These are phyloP conservation scores for Brachirus orientalis DNA, from an alignment of 2,113 vertebrate genomes.

Conservation along the genomic window DNA sequence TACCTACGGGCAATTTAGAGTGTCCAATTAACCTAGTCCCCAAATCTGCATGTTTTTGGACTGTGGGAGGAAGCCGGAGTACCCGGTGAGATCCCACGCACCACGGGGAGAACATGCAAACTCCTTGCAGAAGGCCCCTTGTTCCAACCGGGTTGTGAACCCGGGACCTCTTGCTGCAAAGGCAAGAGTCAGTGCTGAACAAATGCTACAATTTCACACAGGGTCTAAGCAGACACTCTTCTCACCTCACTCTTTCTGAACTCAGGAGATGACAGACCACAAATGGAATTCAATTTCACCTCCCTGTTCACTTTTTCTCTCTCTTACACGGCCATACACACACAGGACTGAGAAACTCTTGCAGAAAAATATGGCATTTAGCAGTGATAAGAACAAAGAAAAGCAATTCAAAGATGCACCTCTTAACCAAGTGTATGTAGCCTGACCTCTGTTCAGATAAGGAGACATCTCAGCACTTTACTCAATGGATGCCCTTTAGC, in stretches of 20 bases:
- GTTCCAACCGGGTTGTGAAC: too few species aligned
- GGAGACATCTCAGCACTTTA: conserved; percentile 49
- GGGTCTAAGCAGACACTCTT: conserved; percentile 12
- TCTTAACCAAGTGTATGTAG: conserved; percentile 25
- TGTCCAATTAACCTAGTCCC: too few species aligned
- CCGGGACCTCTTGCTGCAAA: too few species aligned
- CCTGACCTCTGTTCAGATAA: conserved; percentile 45
- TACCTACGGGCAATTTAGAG: too few species aligned
- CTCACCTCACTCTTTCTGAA: conserved; percentile 34
- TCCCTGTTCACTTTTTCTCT: conserved; percentile 3
- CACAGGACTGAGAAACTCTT: conserved; percentile 47
- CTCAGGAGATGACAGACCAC: conserved; percentile 47
- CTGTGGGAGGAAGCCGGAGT: too few species aligned
- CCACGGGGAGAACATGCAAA: too few species aligned
- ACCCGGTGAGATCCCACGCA: too few species aligned
- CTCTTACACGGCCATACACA: neutral
- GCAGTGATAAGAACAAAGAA: conserved; percentile 46
- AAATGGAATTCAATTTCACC: conserved; percentile 63
- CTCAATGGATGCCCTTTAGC: conserved; percentile 51
- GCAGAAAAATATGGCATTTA: conserved; percentile 53
- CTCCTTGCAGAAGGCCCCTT: too few species aligned
- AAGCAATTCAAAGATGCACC: conserved; percentile 47
- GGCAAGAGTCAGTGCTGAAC: conserved; percentile 15
- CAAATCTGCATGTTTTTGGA: too few species aligned
- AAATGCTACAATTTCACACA: conserved; percentile 55